These are phyloP conservation scores for Drosophila cracens DNA, from an alignment of 2,888 invertebrate genomes.

Conservation along the genomic window DNA sequence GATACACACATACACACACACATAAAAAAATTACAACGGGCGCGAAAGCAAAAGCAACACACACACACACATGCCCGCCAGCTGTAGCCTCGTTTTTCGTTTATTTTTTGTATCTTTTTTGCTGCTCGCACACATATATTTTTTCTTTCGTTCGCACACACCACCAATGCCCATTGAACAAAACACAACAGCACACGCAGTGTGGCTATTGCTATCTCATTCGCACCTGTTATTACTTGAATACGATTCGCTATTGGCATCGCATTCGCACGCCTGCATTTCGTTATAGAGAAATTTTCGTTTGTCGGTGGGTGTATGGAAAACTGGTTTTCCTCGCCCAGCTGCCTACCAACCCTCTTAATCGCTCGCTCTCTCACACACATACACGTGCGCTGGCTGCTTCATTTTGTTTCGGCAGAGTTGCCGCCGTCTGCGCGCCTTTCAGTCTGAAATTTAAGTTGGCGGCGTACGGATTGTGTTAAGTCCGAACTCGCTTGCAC, in stretches of 20 bases:
- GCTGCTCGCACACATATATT: constrained; percentile 27
- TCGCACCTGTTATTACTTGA: constrained; percentile 31
- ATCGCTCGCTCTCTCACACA: background rate
- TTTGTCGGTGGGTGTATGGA: constrained; percentile 34
- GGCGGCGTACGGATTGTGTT: constrained; percentile 60
- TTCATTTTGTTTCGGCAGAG: constrained; percentile 76
- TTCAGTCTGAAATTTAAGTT: constrained; percentile 69
- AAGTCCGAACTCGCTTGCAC: constrained; percentile 12
- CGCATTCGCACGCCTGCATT: constrained; percentile 51
- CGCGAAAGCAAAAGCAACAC: constrained; percentile 62
- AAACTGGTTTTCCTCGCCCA: constrained; percentile 67
- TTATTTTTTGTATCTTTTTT: constrained; percentile 22
- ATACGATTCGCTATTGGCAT: constrained; percentile 34
- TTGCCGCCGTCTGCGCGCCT: constrained; percentile 62
- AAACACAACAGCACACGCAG: constrained; percentile 40
- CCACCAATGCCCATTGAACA: constrained; percentile 61
- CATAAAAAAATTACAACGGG: constrained; percentile 34
- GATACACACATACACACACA: background rate
- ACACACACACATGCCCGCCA: constrained; percentile 78
- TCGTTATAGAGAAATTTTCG: constrained; percentile 72
- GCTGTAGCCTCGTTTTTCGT: constrained; percentile 76
- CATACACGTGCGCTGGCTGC: constrained; percentile 47
- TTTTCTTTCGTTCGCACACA: constrained; percentile 70
- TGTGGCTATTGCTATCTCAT: constrained; percentile 43
- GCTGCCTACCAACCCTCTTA: constrained; percentile 55